phyloP scores from a whole-genome alignment of 2,888 invertebrate species.

The Gandaritis pyraliata region DNA sequence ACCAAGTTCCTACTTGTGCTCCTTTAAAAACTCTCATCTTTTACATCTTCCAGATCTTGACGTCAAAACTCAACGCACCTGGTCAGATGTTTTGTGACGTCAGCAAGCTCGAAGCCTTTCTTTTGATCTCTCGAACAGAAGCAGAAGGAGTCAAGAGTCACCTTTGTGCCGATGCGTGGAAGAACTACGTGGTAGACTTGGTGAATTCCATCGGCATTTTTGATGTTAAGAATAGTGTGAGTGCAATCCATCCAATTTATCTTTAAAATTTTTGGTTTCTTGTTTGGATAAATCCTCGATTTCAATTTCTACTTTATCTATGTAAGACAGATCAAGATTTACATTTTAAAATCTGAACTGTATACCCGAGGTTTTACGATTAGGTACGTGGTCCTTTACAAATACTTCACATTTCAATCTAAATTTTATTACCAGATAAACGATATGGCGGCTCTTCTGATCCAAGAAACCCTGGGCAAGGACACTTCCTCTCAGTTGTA shows the following conservation, averaged over 20 bases:
- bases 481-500: slow-evolving; percentile 69
- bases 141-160: slow-evolving; percentile 57
- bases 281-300: too few relatives aligned
- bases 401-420: not conserved
- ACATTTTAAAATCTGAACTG: too few relatives aligned
- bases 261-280: too few relatives aligned
- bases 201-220: slow-evolving; percentile 70
- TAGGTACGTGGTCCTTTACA: not conserved
- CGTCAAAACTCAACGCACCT: slow-evolving; percentile 66
- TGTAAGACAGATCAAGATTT: too few relatives aligned
- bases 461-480: slow-evolving; percentile 76
- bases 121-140: slow-evolving; percentile 57
- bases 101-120: slow-evolving; percentile 64
- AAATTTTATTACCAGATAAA: slow-evolving; percentile 64
- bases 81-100: slow-evolving; percentile 75
- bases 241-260: slow-evolving; percentile 33
- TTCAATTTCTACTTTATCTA: too few relatives aligned
- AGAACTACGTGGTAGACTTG: slow-evolving; percentile 67
- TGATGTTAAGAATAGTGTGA: slow-evolving; percentile 72
- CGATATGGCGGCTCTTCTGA: slow-evolving; percentile 72
- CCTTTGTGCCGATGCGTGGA: slow-evolving; percentile 71
- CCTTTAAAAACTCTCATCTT: too few relatives aligned
- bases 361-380: too few relatives aligned
- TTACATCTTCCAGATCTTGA: slow-evolving; percentile 60
- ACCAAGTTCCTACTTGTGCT: too few relatives aligned